phyloP scores from a whole-genome alignment of 64 coral and sea anemone genomes.

The Montipora capricornis region DNA sequence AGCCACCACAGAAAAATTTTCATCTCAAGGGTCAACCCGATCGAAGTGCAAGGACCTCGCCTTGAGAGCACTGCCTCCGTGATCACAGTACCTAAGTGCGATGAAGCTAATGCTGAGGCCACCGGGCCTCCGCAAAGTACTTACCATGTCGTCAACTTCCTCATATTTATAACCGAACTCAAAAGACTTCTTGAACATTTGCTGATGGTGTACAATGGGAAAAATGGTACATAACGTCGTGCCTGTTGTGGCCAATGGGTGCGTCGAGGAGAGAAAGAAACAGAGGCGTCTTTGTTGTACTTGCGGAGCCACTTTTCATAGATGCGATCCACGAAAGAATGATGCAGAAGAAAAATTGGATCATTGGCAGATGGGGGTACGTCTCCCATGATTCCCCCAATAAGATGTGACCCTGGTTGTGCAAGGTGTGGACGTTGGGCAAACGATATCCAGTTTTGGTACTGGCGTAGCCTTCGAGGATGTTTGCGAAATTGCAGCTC shows the following conservation, averaged over 20 bases:
- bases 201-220: constrained; percentile 66
- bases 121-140: too few species aligned
- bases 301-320: constrained; percentile 67
- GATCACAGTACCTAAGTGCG: too few species aligned
- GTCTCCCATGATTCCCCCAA: too few species aligned
- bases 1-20: too few species aligned
- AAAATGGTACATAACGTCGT: constrained; percentile 68
- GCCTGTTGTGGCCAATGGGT: constrained; percentile 73
- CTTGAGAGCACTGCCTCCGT: too few species aligned
- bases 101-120: too few species aligned
- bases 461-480: constrained; percentile 54
- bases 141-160: constrained; percentile 65
- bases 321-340: constrained; percentile 71
- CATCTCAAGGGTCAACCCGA: too few species aligned
- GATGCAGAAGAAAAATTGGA: constrained; percentile 65
- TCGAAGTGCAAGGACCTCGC: too few species aligned
- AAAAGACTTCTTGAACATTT: constrained; percentile 79
- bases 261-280: constrained; percentile 13
- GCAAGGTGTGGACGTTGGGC: neutral
- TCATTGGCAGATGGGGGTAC: too few species aligned
- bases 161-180: constrained; percentile 88
- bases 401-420: too few species aligned
- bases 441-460: constrained; percentile 55
- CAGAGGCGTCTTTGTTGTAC: constrained; percentile 54
- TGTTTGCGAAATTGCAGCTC: constrained; percentile 68